Evolutionary conservation across 1,140 invertebrate species (phyloP).

Genomic region (Oncopeltus fasciatus): DNA sequence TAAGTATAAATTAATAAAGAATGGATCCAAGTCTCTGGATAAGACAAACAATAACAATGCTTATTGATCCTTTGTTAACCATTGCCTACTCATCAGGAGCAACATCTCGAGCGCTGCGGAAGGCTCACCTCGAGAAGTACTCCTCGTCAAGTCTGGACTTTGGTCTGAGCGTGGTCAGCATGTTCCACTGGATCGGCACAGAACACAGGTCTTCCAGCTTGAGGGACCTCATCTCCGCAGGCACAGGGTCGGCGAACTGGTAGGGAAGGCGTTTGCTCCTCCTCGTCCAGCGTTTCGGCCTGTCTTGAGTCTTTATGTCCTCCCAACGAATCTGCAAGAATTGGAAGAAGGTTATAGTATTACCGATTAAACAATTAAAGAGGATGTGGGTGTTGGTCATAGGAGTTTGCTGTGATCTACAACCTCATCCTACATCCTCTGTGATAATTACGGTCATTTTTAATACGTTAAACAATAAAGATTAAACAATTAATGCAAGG

Average conservation of each 20-base stretch:
- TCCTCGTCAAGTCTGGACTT: constrained; percentile 72
- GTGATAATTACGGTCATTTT: no score
- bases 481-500: no score
- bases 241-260: constrained; percentile 63
- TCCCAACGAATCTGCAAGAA: no score
- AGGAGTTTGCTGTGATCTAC: no score
- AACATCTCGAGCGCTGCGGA: no score
- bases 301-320: constrained; percentile 50
- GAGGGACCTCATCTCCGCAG: constrained; percentile 61
- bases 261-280: constrained; percentile 45
- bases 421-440: no score
- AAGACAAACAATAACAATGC: background rate
- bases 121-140: constrained; percentile 58
- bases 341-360: no score
- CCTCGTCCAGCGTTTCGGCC: constrained; percentile 50
- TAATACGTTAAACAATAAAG: no score
- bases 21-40: background rate
- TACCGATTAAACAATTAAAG: no score
- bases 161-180: constrained; percentile 72
- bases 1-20: background rate
- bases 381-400: no score
- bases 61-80: background rate
- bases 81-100: no score
- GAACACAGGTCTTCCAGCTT: constrained; percentile 63
- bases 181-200: constrained; percentile 84